Base-by-base conservation (phyloP, 1,140 invertebrate genomes). In the Drosophila seguyi region DNA sequence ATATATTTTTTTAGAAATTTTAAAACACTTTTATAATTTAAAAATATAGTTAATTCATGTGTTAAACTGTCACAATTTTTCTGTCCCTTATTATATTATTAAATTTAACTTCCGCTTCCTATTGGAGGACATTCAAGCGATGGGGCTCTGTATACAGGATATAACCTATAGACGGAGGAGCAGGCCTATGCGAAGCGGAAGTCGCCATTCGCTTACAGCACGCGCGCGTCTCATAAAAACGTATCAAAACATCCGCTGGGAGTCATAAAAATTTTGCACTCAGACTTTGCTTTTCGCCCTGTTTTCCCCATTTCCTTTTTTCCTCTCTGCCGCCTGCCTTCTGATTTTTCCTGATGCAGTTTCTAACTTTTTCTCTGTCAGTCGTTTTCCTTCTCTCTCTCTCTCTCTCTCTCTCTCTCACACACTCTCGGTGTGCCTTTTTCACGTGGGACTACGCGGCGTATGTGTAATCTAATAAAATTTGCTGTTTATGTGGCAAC, bases 391-490 rank as follows among this genome's bases (percentile, higher is more conserved):
- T 20, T 36, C 11, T 22, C 11, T 10, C 36, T 29, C 56, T 31
- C 22, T 10, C 47, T 29, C 56, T 47, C 22, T 22, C 4, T 29
- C 14, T 31, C 22, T 10, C 47, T 29, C 56, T 47, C 22, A n/a
- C 4, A 20, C 14, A 6, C 18, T 31, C 61, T 44, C 2, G 42
- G 14, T 27, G 8, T 48, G 14, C n/a, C 22, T 11, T 22, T 20
- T 47, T 45, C 63, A 53, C 27, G 63, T 42, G 61, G 57, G 52
- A 63, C 50, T 58, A 81, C 79, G 50, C 67, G 77, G 85, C 86
- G 81, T 90, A 79, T 85, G 81, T 90, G 85, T 90, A 90, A 90
- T 90, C 86, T 90, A 90, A 90, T 90, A 90, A 90, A 90, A 90
- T 90, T 65, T 79, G 75, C 85, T 90, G 86, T 90, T 90, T 90